A percentile compares a stretch with the other conserved stretches of the same genome.
Evolutionary conservation across 2,888 invertebrate genomes (phyloP).

Genomic region (Diarsia dahlii): DNA sequence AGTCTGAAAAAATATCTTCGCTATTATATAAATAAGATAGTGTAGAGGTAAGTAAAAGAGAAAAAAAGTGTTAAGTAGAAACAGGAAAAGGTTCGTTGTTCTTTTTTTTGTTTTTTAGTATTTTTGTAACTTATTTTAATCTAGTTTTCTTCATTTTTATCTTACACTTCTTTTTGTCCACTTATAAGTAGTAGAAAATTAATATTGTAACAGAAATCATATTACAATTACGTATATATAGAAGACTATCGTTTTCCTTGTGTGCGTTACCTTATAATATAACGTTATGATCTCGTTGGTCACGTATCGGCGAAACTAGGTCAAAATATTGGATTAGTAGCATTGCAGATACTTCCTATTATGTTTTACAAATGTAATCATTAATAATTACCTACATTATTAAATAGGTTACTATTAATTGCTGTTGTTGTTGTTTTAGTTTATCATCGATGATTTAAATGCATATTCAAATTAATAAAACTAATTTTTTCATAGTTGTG

Average conservation of each 20-base stretch:
- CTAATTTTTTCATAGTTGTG: too few species aligned
- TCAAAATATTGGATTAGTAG: conserved; percentile 47
- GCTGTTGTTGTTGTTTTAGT: neutral
- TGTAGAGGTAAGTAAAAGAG: neutral
- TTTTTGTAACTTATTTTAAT: neutral
- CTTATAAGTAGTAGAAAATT: conserved; percentile 17
- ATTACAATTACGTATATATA: conserved; percentile 35
- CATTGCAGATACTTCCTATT: conserved; percentile 31
- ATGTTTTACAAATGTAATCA: conserved; percentile 21
- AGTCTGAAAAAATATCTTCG: too few species aligned
- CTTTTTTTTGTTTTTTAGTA: neutral
- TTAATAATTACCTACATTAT: neutral
- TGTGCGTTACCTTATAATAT: conserved; percentile 35
- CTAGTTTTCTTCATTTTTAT: neutral
- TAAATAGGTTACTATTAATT: neutral
- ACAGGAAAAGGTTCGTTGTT: neutral
- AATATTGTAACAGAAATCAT: conserved; percentile 33
- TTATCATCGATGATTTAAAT: neutral
- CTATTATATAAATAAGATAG: neutral
- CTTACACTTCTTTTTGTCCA: neutral
- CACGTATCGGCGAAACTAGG: conserved; percentile 49
- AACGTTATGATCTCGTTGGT: conserved; percentile 42
- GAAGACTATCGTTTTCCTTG: conserved; percentile 43
- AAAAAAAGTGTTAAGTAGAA: neutral
- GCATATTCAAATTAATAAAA: neutral